A percentile compares a stretch with the other conserved stretches of the same genome.
Evolutionary conservation across 1,140 invertebrate genomes (phyloP).

Genomic region (Drosophila insularis): DNA sequence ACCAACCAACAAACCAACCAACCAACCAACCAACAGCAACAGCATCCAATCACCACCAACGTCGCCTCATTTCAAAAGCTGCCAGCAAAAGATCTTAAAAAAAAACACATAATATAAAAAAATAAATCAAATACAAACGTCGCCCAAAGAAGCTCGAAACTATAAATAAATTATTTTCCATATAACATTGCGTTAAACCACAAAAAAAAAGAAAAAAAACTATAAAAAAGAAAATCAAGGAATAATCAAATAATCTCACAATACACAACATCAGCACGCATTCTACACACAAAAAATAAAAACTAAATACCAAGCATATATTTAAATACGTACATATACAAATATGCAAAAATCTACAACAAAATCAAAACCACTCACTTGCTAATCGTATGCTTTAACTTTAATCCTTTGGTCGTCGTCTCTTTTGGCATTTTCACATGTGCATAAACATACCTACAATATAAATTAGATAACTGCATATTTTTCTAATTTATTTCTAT

Average conservation of each 20-base stretch:
- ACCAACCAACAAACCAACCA: constrained; percentile 40
- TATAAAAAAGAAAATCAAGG: constrained; percentile 29
- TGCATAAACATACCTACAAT: constrained; percentile 6
- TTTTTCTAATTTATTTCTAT: constrained; percentile 36
- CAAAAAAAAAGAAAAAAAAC: constrained; percentile 25
- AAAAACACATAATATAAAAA: constrained; percentile 17
- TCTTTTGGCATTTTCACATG: constrained; percentile 21
- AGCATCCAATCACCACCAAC: constrained; percentile 62
- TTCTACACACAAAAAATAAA: constrained; percentile 10
- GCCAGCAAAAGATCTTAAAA: constrained; percentile 31
- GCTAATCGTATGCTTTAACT: constrained; percentile 59
- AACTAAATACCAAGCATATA: neutral
- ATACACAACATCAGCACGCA: constrained; percentile 36
- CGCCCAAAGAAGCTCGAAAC: constrained; percentile 44
- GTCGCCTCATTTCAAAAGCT: constrained; percentile 61
- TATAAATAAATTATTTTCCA: constrained; percentile 52
- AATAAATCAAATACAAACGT: constrained; percentile 27
- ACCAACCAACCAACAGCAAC: constrained; percentile 40
- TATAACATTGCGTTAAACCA: constrained; percentile 53
- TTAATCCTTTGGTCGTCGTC: constrained; percentile 41
- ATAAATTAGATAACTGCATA: constrained; percentile 4
- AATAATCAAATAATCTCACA: constrained; percentile 49
- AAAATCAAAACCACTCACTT: constrained; percentile 25
- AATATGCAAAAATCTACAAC: constrained; percentile 23
- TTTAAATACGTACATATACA: constrained; percentile 16